Base-by-base conservation (phyloP, 2,888 invertebrate genomes). In the Ferdinandea cuprea region DNA sequence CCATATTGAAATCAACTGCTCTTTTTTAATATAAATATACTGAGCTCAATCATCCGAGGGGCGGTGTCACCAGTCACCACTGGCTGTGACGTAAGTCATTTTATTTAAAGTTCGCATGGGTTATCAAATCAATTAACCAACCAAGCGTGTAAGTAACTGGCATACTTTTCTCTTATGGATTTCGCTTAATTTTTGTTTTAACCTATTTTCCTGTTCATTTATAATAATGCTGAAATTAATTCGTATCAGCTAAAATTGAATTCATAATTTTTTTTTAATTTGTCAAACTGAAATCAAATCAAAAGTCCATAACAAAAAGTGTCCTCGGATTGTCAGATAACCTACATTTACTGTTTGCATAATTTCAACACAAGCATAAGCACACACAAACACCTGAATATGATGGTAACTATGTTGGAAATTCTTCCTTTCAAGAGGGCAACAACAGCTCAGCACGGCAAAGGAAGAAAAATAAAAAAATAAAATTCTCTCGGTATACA, bases 261-360 rank as follows among this genome's bases (percentile, higher is more conserved):
- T 35, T 46, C 13, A 28, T 42, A 8, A n/a, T 46, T 65, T 69
- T 63, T 74, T 80, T 80, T 74, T 65, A 65, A 65, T 80, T 74
- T 58, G 80, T 74, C 73, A 61, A 63, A 21, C 71, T 46, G 46
- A 81, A 71, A 66, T 72, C 71, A 81, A 77, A 81, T 81, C 50
- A 66, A 76, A 76, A 65, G 32, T 44, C 66, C 79, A 61, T 59
- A 65, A 59, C 40, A 73, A 56, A 58, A 54, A 80, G 13, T 61
- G 73, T 65, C 81, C 76, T 77, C 71, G 48, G 66, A 81, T 81
- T 76, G 81, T 72, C 61, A 76, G 81, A 81, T 81, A 81, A 81
- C 81, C 81, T 66, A 81, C 71, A 81, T 81, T 81, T 77, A 54
- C 40, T 56, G 5, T 81, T 81, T 66, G 81, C 77, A 77, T 77